These are phyloP conservation scores for Muraenolepis orangiensis DNA, from an alignment of 2,797 vertebrate species.

Conservation along the genomic window DNA sequence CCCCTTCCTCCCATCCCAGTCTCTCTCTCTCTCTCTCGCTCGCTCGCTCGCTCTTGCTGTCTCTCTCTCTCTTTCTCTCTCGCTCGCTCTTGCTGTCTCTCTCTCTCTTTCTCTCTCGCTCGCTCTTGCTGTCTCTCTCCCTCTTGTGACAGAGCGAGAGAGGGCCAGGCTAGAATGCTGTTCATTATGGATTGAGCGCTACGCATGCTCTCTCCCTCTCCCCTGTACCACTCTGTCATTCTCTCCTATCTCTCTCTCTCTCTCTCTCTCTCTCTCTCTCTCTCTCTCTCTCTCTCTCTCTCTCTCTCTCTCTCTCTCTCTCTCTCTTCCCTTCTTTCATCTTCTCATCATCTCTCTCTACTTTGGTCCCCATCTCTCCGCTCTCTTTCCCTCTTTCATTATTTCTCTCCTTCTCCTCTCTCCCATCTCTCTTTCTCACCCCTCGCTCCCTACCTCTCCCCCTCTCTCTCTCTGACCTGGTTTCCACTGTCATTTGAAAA, in stretches of 20 bases:
- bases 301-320: background rate
- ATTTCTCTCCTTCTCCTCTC: constrained; percentile 52
- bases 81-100: constrained; percentile 29
- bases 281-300: background rate
- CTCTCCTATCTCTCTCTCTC: constrained; percentile 15
- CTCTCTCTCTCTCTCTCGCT: constrained; percentile 58
- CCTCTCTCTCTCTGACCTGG: constrained; percentile 53
- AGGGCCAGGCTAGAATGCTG: constrained; percentile 51
- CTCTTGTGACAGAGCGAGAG: constrained; percentile 50
- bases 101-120: constrained; percentile 45
- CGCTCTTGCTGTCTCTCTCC: constrained; percentile 34
- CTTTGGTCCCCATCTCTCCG: no score
- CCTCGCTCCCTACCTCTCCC: no score
- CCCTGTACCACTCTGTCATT: constrained; percentile 55
- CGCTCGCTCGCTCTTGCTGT: constrained; percentile 65
- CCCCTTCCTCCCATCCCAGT: constrained; percentile 66
- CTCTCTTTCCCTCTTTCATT: constrained; percentile 50
- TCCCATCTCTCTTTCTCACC: constrained; percentile 5
- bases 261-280: constrained; percentile 1
- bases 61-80: constrained; percentile 56
- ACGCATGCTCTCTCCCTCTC: constrained; percentile 50
- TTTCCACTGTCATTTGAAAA: constrained; percentile 46
- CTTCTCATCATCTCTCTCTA: constrained; percentile 52
- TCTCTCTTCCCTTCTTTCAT: constrained; percentile 36
- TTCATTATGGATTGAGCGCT: constrained; percentile 60